Evolutionary conservation across 53 echinoderm and acorn worm species (phyloP), one percentile per base, ranked within the genome.

Genomic region (Patiria pectinifera): DNA sequence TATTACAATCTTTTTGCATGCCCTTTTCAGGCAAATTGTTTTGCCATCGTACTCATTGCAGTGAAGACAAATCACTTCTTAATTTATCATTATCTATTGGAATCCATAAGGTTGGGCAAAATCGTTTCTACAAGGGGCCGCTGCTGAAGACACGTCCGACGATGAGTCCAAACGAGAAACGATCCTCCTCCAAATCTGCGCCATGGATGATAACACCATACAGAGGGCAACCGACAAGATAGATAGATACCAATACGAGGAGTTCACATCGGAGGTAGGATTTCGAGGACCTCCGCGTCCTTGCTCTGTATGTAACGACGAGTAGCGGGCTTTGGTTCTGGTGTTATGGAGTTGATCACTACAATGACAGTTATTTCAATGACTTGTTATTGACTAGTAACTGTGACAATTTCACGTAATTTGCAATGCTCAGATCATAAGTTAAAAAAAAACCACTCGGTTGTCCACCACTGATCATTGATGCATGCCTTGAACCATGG

Each of bases 181-280:
- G 6, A 82, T 93, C 19, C 80, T 93, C 16, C 83, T 93, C 3
- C 60, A 75, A 0, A 87, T 93, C 25, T 88, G 58, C 75, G 93
- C 93, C 59, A 76, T 87, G 78, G 76, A 83, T 75, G 18, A 24
- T 44, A 11, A 0, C 6, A 79, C 59, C 26, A 22, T 93, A 10
- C 19, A 61, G 45, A 82, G 83, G 61, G 93, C 93, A 72, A 87
- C 80, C 3, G 88, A 93, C 43, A 82, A 77, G 47, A 80, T 93
- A 0, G 93, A 93, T 45, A 48, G 0, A 18, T 93, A 82, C 43
- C 87, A 87, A 22, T 25, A 25, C 3, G 83, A 87, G 4, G 88
- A 93, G 80, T 93, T 83, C 62, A 10, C 43, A 35, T 85, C 66
- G 22, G 82, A 93, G 74, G 93, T 93, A 66, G 66, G 66, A 66